These are phyloP conservation scores for Dendrolimus pini DNA, from an alignment of 2,888 invertebrate genomes.

Conservation along the genomic window DNA sequence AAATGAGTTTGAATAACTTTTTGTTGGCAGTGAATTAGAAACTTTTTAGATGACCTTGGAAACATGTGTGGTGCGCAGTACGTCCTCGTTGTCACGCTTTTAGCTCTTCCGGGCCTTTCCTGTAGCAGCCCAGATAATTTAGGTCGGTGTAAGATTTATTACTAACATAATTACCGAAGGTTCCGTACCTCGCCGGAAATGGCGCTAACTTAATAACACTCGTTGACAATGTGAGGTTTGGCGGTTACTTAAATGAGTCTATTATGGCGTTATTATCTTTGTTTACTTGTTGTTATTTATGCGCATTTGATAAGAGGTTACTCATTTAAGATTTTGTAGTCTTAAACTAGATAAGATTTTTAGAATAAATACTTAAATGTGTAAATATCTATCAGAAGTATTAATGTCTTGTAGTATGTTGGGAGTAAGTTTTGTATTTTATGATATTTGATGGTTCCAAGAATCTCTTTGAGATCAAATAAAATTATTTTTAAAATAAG, in stretches of 20 bases:
- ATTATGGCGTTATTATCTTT: slow-evolving; percentile 15
- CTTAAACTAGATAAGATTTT: too few species aligned
- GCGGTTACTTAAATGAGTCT: slow-evolving; percentile 20
- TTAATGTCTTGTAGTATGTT: too few species aligned
- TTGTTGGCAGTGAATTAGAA: background rate
- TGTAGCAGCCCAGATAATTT: slow-evolving; percentile 65
- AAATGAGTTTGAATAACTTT: slow-evolving; percentile 9
- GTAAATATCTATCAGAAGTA: too few species aligned
- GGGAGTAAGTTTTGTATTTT: too few species aligned
- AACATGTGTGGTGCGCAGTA: slow-evolving; percentile 37
- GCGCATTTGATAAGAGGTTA: too few species aligned
- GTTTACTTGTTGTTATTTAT: too few species aligned
- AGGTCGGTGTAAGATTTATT: slow-evolving; percentile 56
- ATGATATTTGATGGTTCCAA: too few species aligned
- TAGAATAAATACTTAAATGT: too few species aligned
- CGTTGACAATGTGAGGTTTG: slow-evolving; percentile 25
- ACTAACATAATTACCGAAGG: slow-evolving; percentile 41
- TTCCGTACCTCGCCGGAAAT: slow-evolving; percentile 35
- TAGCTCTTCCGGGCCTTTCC: slow-evolving; percentile 51
- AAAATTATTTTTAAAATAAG: too few species aligned
- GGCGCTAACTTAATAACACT: slow-evolving; percentile 34
- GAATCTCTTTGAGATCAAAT: too few species aligned
- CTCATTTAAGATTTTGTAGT: too few species aligned
- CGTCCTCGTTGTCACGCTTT: slow-evolving; percentile 40
- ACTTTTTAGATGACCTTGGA: slow-evolving; percentile 18